Conservation (phyloP, 1,140 invertebrate genomes). For the Cotesia vestalis region DNA sequence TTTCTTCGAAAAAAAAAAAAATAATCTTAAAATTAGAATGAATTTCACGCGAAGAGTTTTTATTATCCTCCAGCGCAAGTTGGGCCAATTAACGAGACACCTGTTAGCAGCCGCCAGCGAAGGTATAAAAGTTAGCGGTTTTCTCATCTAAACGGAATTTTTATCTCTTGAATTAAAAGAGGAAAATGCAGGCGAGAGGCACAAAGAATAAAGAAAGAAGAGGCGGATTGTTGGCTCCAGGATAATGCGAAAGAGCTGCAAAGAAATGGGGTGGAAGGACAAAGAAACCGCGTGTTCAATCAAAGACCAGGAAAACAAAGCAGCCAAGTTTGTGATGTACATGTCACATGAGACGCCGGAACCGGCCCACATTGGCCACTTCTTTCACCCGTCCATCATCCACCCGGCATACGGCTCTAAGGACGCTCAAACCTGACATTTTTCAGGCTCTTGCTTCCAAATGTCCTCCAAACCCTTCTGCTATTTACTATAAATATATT, state of each 20-base stretch:
- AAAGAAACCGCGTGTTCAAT: slow-evolving; percentile 57
- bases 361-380: slow-evolving; percentile 67
- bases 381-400: slow-evolving; percentile 66
- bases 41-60: slow-evolving; percentile 2
- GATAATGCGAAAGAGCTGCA: slow-evolving; percentile 28
- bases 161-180: not conserved
- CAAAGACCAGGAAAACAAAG: slow-evolving; percentile 64
- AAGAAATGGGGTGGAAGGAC: slow-evolving; percentile 39
- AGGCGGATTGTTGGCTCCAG: not conserved
- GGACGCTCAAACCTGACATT: slow-evolving; percentile 42
- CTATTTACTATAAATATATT: too few relatives aligned
- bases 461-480: not conserved
- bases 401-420: slow-evolving; percentile 42
- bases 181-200: not conserved
- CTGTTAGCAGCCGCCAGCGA: slow-evolving; percentile 20
- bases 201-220: not conserved
- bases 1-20: too few relatives aligned
- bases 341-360: slow-evolving; percentile 65
- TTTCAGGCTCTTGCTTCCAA: slow-evolving; percentile 17
- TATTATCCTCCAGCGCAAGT: not conserved
- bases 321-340: slow-evolving; percentile 47
- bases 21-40: not conserved
- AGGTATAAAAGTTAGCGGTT: slow-evolving; percentile 9
- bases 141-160: not conserved
- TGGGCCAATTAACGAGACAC: slow-evolving; percentile 37